Percentiles rank a stretch among this genome's conserved stretches.
Conservation (phyloP, 2,113 vertebrate genomes). For the Hemibagrus wyckioides region DNA sequence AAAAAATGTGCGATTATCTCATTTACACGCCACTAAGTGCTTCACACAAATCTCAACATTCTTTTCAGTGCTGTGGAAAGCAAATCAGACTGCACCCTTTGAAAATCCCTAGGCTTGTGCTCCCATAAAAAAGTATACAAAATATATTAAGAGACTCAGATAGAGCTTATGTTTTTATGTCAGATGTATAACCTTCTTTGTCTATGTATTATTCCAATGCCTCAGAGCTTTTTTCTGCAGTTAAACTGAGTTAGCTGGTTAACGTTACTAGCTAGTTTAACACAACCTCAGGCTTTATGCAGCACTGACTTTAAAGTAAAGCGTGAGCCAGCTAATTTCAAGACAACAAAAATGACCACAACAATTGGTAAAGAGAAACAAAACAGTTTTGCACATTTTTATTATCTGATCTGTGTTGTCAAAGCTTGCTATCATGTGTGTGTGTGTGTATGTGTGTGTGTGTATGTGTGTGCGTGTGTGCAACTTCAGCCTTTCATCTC, state of each 20-base stretch:
- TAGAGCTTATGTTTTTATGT: neutral
- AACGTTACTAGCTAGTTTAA: neutral
- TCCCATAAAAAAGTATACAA: neutral
- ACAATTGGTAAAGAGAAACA: neutral
- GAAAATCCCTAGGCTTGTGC: neutral
- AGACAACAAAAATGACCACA: neutral
- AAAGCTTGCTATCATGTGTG: neutral
- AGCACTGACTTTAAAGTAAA: neutral
- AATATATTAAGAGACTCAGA: neutral
- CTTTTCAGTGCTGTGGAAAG: neutral
- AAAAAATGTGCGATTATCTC: neutral
- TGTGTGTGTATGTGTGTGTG: neutral
- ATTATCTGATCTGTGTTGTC: neutral
- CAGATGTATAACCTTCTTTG: neutral
- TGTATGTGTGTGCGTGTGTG: neutral
- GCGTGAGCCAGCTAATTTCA: neutral
- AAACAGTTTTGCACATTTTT: neutral
- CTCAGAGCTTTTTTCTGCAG: neutral
- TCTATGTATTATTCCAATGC: neutral
- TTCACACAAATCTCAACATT: neutral
- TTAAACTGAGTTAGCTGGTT: neutral
- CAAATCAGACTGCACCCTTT: neutral
- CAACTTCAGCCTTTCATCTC: constrained; percentile 1
- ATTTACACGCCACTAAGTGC: neutral
- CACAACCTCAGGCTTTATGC: neutral